Percentiles rank a stretch among this genome's conserved stretches.
Evolutionary conservation across 2,888 invertebrate species (phyloP).

Genomic region (Synanthedon vespiformis): DNA sequence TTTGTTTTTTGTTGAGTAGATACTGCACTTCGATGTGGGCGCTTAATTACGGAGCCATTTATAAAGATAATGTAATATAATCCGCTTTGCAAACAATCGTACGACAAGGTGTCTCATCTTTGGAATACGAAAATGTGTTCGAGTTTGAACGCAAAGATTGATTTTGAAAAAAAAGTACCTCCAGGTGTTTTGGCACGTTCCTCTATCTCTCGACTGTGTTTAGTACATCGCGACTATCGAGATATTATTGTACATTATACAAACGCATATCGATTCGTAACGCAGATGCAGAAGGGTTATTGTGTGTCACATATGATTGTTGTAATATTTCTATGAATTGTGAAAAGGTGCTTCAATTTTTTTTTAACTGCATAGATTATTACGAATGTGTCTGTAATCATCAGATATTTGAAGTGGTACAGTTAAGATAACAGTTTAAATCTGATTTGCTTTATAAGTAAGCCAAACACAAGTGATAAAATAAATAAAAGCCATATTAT

Average conservation of each 20-base stretch:
- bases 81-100: conserved; percentile 58
- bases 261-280: conserved; percentile 19
- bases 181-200: conserved; percentile 57
- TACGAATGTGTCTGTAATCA: conserved; percentile 11
- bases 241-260: conserved; percentile 8
- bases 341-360: conserved; percentile 42
- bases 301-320: conserved; percentile 34
- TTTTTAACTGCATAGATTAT: conserved; percentile 19
- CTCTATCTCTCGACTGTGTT: conserved; percentile 8
- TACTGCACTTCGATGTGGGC: conserved; percentile 56
- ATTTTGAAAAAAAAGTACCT: conserved; percentile 39
- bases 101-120: conserved; percentile 45
- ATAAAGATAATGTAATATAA: conserved; percentile 68
- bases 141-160: conserved; percentile 32
- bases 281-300: conserved; percentile 60
- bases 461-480: too few relatives aligned
- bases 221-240: conserved; percentile 20
- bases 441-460: too few relatives aligned
- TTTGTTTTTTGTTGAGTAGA: conserved; percentile 38
- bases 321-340: conserved; percentile 39
- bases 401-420: too few relatives aligned
- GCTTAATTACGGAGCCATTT: conserved; percentile 61
- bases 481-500: too few relatives aligned
- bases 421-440: too few relatives aligned
- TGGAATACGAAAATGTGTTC: conserved; percentile 32